Evolutionary conservation across 2,797 vertebrate species (phyloP), one percentile per base, ranked within the genome.

Genomic region (Bradypus variegatus): DNA sequence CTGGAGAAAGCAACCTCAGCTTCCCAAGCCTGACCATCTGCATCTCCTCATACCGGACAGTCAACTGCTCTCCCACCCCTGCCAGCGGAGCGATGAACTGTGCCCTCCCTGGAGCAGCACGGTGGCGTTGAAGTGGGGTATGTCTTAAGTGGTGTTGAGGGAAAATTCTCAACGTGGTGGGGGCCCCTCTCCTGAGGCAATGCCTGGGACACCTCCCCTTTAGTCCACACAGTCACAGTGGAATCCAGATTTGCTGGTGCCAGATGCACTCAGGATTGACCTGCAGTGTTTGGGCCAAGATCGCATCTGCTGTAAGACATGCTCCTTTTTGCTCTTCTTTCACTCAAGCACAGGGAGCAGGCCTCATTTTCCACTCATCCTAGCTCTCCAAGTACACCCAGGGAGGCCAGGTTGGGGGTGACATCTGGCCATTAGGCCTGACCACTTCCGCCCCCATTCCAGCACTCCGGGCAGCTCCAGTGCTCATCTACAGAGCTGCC

Each of bases 221-320:
- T 25, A 29, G 58, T 16, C 11, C 29, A 38, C 45, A 27, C 53
- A 11, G 23, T 36, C 31, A 31, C 16, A 3, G 8, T 6, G 31
- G 8, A 29, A 33, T 3, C 0, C 1, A 75, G 70, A 29, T 6
- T 3, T 14, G 45, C 67, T 12, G 21, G 31, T 4, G 33, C n/a
- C 53, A 6, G 6, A 2, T 65, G 16, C 18, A 38, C 45, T 64
- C 36, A 10, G 65, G 2, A 50, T 38, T 38, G 38, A 33, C 1
- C 2, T 15, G 33, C 50, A 2, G 31, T 6, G 21, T 29, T 6
- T 36, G 5, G 13, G 29, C 55, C 62, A 55, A 23, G 38, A 48
- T 27, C 3, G 36, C 6, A 18, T 18, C 12, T 19, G 58, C 6
- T 15, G 13, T 81, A 27, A 85, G 33, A 50, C 36, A 9, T 9